Percentiles rank a stretch among this genome's conserved stretches.
Conservation (phyloP, 2,113 vertebrate species). For the Amblyornis subalaris region DNA sequence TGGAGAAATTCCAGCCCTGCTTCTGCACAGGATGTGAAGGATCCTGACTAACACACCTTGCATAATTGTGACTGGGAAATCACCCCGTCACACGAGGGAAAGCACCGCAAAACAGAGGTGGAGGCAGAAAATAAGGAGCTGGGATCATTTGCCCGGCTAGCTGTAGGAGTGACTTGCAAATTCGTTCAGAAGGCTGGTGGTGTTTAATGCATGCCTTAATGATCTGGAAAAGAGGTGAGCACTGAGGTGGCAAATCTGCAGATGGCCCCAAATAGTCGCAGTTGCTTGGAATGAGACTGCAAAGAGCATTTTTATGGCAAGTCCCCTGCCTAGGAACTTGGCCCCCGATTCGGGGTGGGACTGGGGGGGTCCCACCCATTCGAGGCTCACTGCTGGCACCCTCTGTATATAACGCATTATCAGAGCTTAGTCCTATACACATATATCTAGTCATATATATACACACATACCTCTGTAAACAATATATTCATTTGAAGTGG, state of each 20-base stretch:
- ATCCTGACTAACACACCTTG: neutral
- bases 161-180: neutral
- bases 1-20: neutral
- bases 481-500: neutral
- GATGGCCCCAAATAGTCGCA: neutral
- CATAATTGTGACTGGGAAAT: neutral
- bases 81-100: accelerated
- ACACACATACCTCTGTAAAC: neutral
- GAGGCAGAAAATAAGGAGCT: neutral
- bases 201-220: neutral
- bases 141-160: neutral
- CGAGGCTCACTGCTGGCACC: accelerated
- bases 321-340: neutral
- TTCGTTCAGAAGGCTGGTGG: accelerated
- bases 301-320: neutral
- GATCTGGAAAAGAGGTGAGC: constrained; percentile 33
- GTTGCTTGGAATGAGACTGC: neutral
- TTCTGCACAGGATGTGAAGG: neutral
- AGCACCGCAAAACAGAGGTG: neutral
- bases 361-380: neutral
- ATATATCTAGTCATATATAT: too few relatives aligned
- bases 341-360: accelerated
- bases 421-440: neutral
- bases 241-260: constrained; percentile 37
- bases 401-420: neutral